Conservation (phyloP, 1,140 invertebrate species). For the Euborellia annulipes region DNA sequence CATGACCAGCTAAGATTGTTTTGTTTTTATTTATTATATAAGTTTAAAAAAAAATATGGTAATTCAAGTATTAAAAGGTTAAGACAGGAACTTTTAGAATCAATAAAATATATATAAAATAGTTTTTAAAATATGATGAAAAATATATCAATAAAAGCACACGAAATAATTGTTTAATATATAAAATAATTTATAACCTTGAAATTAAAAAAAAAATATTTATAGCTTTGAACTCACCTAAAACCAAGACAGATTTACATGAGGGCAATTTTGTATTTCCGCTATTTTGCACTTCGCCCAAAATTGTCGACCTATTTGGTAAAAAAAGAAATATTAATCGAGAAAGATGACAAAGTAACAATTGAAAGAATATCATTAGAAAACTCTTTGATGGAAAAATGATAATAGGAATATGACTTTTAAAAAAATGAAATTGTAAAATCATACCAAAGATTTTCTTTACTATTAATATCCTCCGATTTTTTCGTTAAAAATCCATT, state of each 20-base stretch:
- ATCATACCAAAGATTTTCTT: slow-evolving; percentile 46
- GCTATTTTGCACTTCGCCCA: slow-evolving; percentile 87
- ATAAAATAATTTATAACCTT: neutral
- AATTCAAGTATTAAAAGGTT: no score
- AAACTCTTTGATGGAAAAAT: neutral
- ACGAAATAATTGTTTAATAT: neutral
- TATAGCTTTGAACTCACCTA: slow-evolving; percentile 40
- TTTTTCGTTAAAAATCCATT: slow-evolving; percentile 44
- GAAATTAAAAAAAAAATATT: no score
- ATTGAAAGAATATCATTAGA: neutral
- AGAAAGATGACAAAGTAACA: neutral
- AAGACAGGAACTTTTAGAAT: no score
- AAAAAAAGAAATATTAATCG: slow-evolving; percentile 7
- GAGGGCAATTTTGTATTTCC: slow-evolving; percentile 85
- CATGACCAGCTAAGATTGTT: no score
- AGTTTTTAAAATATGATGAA: no score
- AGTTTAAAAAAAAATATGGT: no score
- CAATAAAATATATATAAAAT: no score
- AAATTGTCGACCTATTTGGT: slow-evolving; percentile 68
- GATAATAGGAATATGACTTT: neutral
- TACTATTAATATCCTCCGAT: slow-evolving; percentile 40
- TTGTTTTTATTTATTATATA: no score
- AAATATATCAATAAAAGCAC: no score
- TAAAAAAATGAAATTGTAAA: neutral
- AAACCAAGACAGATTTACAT: slow-evolving; percentile 79